Conservation (phyloP, 2,113 vertebrate species). For the Danionella cerebrum region DNA sequence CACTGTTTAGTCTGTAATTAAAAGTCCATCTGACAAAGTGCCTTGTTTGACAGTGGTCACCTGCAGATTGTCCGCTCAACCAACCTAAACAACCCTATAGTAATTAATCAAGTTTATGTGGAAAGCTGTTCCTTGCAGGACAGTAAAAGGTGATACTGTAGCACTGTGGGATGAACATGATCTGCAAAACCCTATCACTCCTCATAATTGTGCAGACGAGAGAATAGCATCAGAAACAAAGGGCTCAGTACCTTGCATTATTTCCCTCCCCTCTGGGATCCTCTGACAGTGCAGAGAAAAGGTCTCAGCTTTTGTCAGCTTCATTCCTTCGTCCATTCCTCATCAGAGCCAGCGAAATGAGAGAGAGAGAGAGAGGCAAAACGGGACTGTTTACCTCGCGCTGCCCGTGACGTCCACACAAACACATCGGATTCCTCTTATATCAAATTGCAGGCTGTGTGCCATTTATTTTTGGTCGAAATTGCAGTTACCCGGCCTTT, state of each 20-base stretch:
- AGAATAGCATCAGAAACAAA: neutral
- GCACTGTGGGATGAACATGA: neutral
- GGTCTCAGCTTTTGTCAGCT: neutral
- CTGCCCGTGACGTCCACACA: neutral
- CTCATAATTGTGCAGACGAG: neutral
- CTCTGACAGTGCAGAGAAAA: neutral
- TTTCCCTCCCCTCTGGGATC: neutral
- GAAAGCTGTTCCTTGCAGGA: too few relatives aligned
- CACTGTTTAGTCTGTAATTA: too few relatives aligned
- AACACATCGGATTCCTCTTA: neutral
- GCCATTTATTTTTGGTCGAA: too few relatives aligned
- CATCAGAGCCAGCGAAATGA: neutral
- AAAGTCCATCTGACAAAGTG: neutral
- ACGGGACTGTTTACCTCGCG: neutral
- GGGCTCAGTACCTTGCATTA: slow-evolving; percentile 1
- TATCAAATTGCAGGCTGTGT: neutral
- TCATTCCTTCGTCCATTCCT: neutral
- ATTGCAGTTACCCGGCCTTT: neutral
- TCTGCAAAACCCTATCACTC: too few relatives aligned
- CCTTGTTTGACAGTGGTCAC: neutral
- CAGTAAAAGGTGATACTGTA: too few relatives aligned
- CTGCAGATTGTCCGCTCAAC: too few relatives aligned
- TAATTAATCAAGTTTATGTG: too few relatives aligned
- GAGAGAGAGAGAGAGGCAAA: neutral
- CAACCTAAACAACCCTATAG: too few relatives aligned